phyloP scores from a whole-genome alignment of 2,113 vertebrate genomes.

The Boleophthalmus pectinirostris region DNA sequence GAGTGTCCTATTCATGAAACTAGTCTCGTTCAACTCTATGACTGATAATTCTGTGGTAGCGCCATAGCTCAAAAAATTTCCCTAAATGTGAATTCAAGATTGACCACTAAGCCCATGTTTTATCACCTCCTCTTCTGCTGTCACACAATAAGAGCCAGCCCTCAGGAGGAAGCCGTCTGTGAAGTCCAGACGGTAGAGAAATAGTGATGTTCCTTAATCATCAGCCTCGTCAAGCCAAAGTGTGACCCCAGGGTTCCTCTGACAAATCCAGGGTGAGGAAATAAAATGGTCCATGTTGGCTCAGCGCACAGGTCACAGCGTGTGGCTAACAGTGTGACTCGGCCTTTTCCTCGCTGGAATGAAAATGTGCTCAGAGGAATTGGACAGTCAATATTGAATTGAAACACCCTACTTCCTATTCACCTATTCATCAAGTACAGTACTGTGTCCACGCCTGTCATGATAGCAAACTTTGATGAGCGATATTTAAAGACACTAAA shows the following conservation, averaged over 20 bases:
- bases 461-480: too few species aligned
- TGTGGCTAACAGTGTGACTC: slow-evolving; percentile 30
- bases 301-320: slow-evolving; percentile 19
- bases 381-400: slow-evolving; percentile 17
- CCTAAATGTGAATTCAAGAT: not conserved
- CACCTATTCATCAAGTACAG: not conserved
- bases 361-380: slow-evolving; percentile 11
- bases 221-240: not conserved
- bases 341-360: slow-evolving; percentile 16
- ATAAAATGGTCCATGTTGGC: slow-evolving; percentile 15
- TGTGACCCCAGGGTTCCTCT: slow-evolving; percentile 15
- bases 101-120: not conserved
- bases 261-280: slow-evolving; percentile 26
- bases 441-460: not conserved
- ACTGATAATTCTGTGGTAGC: not conserved
- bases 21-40: too few species aligned
- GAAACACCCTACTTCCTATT: not conserved
- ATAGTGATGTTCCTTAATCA: slow-evolving; percentile 5
- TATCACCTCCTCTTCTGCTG: slow-evolving; percentile 3
- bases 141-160: not conserved
- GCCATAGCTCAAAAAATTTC: not conserved
- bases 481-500: too few species aligned
- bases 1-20: not conserved
- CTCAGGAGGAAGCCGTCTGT: not conserved
- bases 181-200: not conserved